Percentiles rank a stretch among this genome's conserved stretches.
Conservation (phyloP, 2,888 invertebrate species). For the Lottia scabra region DNA sequence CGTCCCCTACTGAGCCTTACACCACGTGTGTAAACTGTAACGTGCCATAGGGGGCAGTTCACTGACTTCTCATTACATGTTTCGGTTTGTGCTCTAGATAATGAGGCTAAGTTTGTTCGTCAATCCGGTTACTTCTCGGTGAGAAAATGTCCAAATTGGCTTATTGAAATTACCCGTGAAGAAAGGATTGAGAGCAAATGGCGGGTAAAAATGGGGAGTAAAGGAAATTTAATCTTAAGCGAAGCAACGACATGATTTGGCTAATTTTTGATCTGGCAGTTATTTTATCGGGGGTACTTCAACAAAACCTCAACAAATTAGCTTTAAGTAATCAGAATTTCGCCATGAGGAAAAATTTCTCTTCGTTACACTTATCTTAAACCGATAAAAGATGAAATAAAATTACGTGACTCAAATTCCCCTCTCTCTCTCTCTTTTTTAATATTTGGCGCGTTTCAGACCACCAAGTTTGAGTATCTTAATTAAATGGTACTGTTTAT, state of each 20-base stretch:
- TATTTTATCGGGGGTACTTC: neutral
- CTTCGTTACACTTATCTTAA: neutral
- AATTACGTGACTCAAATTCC: neutral
- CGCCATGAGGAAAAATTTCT: neutral
- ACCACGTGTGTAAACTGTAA: constrained; percentile 7
- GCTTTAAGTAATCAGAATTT: neutral
- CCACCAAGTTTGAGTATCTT: no score
- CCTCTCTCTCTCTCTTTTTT: no score
- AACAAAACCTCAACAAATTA: neutral
- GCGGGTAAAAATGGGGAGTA: neutral
- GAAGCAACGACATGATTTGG: constrained; percentile 4
- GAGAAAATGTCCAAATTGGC: constrained; percentile 2
- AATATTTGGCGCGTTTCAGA: no score
- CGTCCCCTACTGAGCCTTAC: neutral
- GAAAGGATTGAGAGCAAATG: constrained; percentile 3
- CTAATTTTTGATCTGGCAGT: neutral
- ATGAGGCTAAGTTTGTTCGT: constrained; percentile 7
- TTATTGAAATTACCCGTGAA: constrained; percentile 5
- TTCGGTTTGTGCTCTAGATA: constrained; percentile 3
- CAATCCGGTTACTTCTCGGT: constrained; percentile 5
- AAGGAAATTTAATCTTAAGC: neutral
- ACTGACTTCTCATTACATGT: constrained; percentile 4
- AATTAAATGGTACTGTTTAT: no score
- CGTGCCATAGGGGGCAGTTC: constrained; percentile 7
- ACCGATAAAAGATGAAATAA: neutral